Percentiles rank a stretch among this genome's conserved stretches.
phyloP scores from a whole-genome alignment of 2,797 vertebrate species.

The Cryptoblepharus egeriae region DNA sequence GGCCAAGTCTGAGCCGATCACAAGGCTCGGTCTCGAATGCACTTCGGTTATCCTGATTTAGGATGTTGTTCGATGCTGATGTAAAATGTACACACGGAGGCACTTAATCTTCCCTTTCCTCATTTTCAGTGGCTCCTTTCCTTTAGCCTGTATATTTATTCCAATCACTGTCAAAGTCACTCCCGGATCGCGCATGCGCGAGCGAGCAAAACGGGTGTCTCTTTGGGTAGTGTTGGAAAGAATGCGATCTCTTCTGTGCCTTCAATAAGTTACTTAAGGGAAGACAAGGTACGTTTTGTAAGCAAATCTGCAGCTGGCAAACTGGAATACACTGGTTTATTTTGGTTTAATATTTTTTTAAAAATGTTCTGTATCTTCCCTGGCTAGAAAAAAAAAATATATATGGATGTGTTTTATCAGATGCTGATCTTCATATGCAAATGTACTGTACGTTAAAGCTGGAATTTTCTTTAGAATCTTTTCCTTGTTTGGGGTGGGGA shows the following conservation, averaged over 20 bases:
- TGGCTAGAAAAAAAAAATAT: not conserved
- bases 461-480: constrained; percentile 20
- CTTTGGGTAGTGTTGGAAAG: too few relatives aligned
- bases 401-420: constrained; percentile 6
- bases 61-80: not conserved
- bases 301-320: constrained; percentile 21
- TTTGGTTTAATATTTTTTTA: not conserved
- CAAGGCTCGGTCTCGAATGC: not conserved
- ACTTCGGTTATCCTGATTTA: not conserved
- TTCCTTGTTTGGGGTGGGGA: not conserved
- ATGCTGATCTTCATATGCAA: constrained; percentile 17
- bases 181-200: too few relatives aligned
- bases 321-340: constrained; percentile 19
- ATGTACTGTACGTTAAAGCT: constrained; percentile 35
- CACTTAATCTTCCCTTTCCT: not conserved
- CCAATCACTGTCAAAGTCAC: not conserved
- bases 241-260: not conserved
- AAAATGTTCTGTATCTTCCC: not conserved
- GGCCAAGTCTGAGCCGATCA: too few relatives aligned
- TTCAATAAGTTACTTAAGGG: constrained; percentile 24
- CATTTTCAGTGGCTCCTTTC: not conserved
- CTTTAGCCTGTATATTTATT: not conserved
- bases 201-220: not conserved
- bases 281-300: constrained; percentile 27
- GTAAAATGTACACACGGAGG: not conserved